phyloP scores from a whole-genome alignment of 2,797 vertebrate genomes.

The Pseudotriccus pelzelni region DNA sequence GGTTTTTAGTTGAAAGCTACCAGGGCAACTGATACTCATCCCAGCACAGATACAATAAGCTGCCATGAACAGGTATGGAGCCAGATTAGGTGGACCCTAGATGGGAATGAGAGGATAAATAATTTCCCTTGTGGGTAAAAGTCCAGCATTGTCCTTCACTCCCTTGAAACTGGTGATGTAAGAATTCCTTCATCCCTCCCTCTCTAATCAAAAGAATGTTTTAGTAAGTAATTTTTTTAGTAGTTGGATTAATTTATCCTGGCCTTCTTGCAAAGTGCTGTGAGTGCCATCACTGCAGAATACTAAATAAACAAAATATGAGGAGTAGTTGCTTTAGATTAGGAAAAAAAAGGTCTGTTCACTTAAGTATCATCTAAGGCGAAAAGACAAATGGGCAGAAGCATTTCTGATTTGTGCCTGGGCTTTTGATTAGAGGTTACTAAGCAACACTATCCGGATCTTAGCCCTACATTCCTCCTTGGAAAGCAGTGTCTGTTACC shows the following conservation, averaged over 20 bases:
- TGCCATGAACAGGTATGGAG: not conserved
- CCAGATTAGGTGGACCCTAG: not conserved
- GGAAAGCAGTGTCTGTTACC: not conserved
- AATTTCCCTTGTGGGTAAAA: not conserved
- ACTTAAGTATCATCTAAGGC: not conserved
- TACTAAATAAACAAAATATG: not conserved
- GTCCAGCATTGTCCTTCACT: not conserved
- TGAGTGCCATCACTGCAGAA: not conserved
- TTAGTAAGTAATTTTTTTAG: not conserved
- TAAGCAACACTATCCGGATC: slow-evolving; percentile 6
- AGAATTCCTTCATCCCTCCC: not conserved
- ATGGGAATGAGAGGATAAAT: not conserved
- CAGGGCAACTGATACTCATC: not conserved
- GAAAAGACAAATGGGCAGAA: not conserved
- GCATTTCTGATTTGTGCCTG: not conserved
- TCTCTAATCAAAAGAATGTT: not conserved
- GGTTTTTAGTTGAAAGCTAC: not conserved
- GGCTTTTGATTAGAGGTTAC: not conserved
- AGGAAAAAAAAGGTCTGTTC: not conserved
- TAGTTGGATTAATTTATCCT: not conserved
- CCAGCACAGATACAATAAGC: not conserved
- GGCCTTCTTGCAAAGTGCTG: not conserved
- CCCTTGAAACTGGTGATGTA: not conserved
- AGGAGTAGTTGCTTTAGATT: not conserved
- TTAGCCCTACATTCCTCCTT: not conserved